Conservation (phyloP, 2,797 vertebrate genomes). For the Lepus townsendii region DNA sequence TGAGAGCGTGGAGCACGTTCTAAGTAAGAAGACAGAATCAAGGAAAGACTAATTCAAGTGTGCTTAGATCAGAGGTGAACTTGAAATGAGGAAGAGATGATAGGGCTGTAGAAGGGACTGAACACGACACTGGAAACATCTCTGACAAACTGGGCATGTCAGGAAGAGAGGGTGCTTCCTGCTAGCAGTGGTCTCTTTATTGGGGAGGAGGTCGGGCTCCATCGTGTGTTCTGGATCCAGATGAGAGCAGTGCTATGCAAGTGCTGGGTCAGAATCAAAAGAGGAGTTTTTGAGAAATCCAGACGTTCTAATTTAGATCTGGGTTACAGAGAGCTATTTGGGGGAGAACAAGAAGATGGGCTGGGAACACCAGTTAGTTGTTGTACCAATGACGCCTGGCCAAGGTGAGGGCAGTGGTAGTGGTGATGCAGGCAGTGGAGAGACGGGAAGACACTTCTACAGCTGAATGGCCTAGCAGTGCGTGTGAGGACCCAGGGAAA, state of each 20-base stretch:
- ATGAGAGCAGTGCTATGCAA: background rate
- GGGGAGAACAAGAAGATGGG: background rate
- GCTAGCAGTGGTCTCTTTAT: background rate
- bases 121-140: background rate
- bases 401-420: too few species aligned
- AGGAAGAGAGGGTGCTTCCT: background rate
- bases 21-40: background rate
- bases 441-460: background rate
- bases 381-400: background rate
- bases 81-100: background rate
- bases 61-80: background rate
- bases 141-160: background rate
- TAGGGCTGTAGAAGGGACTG: background rate
- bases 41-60: background rate
- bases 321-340: background rate
- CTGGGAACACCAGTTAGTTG: background rate
- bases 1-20: background rate
- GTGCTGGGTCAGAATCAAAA: background rate
- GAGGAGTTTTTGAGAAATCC: background rate
- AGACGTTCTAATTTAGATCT: background rate
- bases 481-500: background rate
- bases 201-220: background rate
- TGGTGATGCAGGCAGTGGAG: background rate
- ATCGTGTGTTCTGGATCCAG: background rate
- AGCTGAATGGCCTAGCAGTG: rapidly evolving